Evolutionary conservation across 2,888 invertebrate genomes (phyloP).

Genomic region (Stegana nigrithorax): DNA sequence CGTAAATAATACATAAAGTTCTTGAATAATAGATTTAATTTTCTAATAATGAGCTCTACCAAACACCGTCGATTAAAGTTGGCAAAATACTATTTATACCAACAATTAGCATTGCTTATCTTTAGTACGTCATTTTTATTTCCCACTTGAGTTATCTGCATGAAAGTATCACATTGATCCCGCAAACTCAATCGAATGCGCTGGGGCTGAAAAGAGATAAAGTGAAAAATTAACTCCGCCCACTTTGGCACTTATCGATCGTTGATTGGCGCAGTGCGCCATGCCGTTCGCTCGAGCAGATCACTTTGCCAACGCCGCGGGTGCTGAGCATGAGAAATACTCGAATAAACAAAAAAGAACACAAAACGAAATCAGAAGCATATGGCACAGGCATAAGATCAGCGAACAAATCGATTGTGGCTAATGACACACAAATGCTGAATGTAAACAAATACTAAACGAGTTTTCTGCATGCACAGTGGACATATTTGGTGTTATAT

Average conservation of each 20-base stretch:
- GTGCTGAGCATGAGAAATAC: neutral
- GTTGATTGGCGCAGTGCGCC: slow-evolving; percentile 37
- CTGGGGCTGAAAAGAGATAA: neutral
- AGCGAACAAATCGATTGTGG: neutral
- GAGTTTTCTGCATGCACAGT: neutral
- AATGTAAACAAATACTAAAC: slow-evolving; percentile 6
- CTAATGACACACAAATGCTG: slow-evolving; percentile 3
- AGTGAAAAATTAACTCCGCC: slow-evolving; percentile 5
- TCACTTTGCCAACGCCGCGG: neutral
- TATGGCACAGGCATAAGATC: slow-evolving; percentile 3
- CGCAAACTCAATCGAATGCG: neutral
- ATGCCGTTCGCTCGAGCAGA: neutral
- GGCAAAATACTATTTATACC: neutral
- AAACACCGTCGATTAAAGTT: too few species aligned
- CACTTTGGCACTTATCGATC: slow-evolving; percentile 40
- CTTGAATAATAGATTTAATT: too few species aligned
- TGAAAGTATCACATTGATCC: too few species aligned
- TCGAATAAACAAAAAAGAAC: neutral
- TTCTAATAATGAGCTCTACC: too few species aligned
- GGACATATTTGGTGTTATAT: too few species aligned
- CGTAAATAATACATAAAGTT: too few species aligned
- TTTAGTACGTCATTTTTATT: too few species aligned
- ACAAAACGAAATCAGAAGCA: neutral
- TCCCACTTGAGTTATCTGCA: too few species aligned
- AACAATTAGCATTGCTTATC: neutral